phyloP scores from a whole-genome alignment of 2,797 vertebrate species.

The Simalia tracyae region DNA sequence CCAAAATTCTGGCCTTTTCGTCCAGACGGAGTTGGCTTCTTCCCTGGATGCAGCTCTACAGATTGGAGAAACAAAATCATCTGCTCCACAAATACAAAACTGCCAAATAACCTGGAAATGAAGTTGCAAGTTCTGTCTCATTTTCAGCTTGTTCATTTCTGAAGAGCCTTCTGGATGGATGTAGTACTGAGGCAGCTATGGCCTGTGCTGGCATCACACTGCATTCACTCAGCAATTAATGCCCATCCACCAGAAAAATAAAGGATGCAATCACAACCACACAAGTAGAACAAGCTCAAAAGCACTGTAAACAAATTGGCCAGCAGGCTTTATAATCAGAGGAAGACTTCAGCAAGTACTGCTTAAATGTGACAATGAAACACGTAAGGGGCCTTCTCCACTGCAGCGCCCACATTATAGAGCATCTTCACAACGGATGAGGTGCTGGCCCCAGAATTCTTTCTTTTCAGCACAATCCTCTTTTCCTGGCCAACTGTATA shows the following conservation, averaged over 20 bases:
- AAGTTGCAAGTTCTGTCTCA: background rate
- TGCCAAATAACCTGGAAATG: background rate
- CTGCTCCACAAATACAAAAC: background rate
- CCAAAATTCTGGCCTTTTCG: background rate
- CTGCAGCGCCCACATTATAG: background rate
- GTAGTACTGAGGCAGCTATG: background rate
- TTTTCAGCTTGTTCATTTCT: background rate
- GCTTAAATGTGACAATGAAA: background rate
- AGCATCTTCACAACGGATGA: background rate
- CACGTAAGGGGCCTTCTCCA: background rate
- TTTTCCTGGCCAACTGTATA: background rate
- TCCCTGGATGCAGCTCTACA: background rate
- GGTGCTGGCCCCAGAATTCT: background rate
- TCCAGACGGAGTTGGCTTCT: background rate
- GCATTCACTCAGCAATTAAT: background rate
- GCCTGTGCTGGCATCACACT: background rate
- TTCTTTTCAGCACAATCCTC: background rate
- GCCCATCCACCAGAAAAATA: too few relatives aligned
- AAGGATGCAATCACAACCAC: background rate
- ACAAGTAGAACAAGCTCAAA: background rate
- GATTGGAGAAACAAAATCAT: background rate
- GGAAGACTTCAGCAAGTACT: background rate
- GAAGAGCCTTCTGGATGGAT: background rate
- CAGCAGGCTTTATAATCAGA: background rate
- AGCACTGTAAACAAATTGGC: background rate